Base-by-base conservation (phyloP, 1,140 invertebrate species). In the Pseudomyrmex pallidus region DNA sequence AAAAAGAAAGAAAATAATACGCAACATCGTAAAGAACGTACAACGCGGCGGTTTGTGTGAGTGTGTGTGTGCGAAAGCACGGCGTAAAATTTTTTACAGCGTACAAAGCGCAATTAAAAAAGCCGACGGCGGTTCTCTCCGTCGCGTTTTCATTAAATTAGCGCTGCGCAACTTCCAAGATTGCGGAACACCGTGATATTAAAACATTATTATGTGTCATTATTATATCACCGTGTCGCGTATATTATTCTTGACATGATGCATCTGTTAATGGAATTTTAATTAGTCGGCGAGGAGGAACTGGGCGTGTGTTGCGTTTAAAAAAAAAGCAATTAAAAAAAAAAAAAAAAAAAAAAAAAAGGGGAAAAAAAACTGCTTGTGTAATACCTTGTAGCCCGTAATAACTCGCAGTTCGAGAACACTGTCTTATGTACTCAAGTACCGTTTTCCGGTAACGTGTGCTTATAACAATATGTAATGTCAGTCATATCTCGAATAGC, bases 81-180 rank as follows among this genome's bases (percentile, higher is more conserved):
- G 17, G 35, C 44, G 68, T 74, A 57, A 48, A 83, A 62, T 83
- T 72, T 84, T 85, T 85, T 85, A 85, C 50, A 54, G 52, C 67
- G 46, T 63, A 84, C 84, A 83, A 83, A 85, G 57, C 62, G 61
- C 80, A 84, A 84, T 85, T 85, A 85, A 85, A 85, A 63, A 20
- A 35, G 66, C 76, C 77, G 48, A 57, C 57, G n/a, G 74, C 66
- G 54, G 59, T 35, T 5, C 35, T 35, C 35, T 35, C 35, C 35
- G 35, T 50, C 15, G 76, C 57, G 61, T 22, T 80, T 84, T 66
- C 74, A 85, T 85, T 83, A 85, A 85, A 84, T 85, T 85, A 85
- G 59, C 61, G 68, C 17, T 56, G 62, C 68, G 46, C 70, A 73
- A 85, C 61, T 50, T 17, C 17, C 48, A 57, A 83, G 84, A 85